Evolutionary conservation across 30 jellyfish, hydroid and myxozoan genomes (phyloP), one percentile per base, ranked within the genome.

Genomic region (Euphysa ruthae): DNA sequence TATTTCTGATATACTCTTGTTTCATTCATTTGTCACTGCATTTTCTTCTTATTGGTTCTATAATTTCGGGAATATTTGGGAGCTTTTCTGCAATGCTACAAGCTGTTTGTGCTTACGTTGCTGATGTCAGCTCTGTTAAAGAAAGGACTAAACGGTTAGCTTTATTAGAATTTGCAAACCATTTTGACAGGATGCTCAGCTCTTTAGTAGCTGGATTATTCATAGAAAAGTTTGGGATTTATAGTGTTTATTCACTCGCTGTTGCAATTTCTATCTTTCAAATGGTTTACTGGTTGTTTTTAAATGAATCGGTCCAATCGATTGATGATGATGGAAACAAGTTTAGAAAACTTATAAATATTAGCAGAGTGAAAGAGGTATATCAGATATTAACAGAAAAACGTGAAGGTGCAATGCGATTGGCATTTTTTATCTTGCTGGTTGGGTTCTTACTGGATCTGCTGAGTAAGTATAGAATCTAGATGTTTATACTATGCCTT

Each of bases 21-120:
- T 88, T 20, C 66, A 8, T 20, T 5, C 50, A 66, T 2, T 72
- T 82, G 81, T 68, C 79, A 35, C 71, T 80, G 8, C 35, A 79
- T 8, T 61, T 32, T 20, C 49, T 88, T 34, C 43, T 81, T 22
- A 63, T 88, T 43, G 97, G 94, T 5, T 68, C 58, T 19, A 32
- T 63, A 1, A 35, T 79, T 2, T 61, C 93, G 35, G 97, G 94
- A 21, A 61, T 56, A 31, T 88, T 82, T 35, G 97, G 97, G 20
- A 74, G 55, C 60, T 88, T 82, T 56, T 77, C 93, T 33, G 69
- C 93, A 25, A 44, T 88, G 34, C 63, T 88, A 24, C 62, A 65
- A 71, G 83, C 93, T 8, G 82, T 77, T 3, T 88, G 68, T 75
- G 49, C 97, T 13, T 88, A 88, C 50, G 84, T 81, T 38, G 75